Evolutionary conservation across 2,888 invertebrate species (phyloP), one percentile per base, ranked within the genome.

Genomic region (Gastrophysa polygoni): DNA sequence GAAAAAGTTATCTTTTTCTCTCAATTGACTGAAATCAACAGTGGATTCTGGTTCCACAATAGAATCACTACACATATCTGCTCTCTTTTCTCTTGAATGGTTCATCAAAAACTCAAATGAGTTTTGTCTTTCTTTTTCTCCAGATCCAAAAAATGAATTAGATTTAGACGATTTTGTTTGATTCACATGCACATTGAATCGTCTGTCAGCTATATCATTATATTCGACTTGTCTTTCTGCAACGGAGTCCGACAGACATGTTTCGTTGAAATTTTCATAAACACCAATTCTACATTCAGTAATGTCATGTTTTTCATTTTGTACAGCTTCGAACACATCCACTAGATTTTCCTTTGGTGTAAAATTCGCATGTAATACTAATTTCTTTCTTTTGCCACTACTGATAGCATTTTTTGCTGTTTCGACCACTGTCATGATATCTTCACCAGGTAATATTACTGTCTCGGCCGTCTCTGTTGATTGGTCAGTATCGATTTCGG

Each of bases 101-200:
- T 21, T 38, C 21, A 52, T n/a, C 8, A 52, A 34, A 34, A n/a
- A 20, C 10, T 34, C 52, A 21, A 52, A 17, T n/a, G 38, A 52
- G 18, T 38, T 38, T n/a, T n/a, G n/a, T 20, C n/a, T 52, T 14
- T 52, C 52, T 34, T 24, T 34, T 38, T 52, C 38, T 10, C 18
- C 16, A 38, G 38, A 38, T 24, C n/a, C n/a, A n/a, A n/a, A n/a
- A n/a, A n/a, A n/a, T n/a, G n/a, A n/a, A n/a, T n/a, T n/a, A n/a
- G n/a, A 17, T 34, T 51, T 51, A 3, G 32, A 7, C 18, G n/a
- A 7, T 8, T 7, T 32, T 32, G 6, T 24, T 3, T 3, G 24
- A 32, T 32, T 5, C 32, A 32, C 32, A 2, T 32, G 32, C 32
- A 32, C 11, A 11, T 10, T 32, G 11, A 32, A 10, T 10, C 10